These are phyloP conservation scores for Zaprionus lineosus DNA, from an alignment of 2,888 invertebrate genomes.

Conservation along the genomic window DNA sequence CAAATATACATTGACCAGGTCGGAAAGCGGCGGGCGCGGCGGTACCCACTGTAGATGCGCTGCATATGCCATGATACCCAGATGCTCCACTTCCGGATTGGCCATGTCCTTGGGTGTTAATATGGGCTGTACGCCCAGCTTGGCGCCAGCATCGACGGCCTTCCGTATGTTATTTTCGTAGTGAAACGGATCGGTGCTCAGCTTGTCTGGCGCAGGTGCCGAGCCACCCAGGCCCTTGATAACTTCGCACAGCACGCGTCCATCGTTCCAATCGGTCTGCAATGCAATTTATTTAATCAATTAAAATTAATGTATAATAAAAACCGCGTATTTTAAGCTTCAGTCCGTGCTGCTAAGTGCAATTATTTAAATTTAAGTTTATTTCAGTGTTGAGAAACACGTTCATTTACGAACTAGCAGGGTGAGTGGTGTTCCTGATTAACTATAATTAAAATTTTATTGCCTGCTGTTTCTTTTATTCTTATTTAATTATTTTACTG, in stretches of 20 bases:
- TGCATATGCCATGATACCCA: constrained; percentile 98
- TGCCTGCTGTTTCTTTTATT: too few relatives aligned
- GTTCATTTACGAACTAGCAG: too few relatives aligned
- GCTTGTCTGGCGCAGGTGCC: constrained; percentile 90
- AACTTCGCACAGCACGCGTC: constrained; percentile 92
- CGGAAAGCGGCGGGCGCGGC: constrained; percentile 91
- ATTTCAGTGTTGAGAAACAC: too few relatives aligned
- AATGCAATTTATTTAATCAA: constrained; percentile 56
- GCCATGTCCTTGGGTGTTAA: constrained; percentile 97
- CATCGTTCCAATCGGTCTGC: constrained; percentile 98
- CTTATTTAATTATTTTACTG: too few relatives aligned
- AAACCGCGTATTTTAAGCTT: not conserved
- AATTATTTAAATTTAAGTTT: too few relatives aligned
- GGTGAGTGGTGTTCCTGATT: too few relatives aligned
- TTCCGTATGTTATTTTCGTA: constrained; percentile 92
- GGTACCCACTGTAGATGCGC: constrained; percentile 95
- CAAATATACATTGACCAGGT: constrained; percentile 90
- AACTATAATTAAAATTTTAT: too few relatives aligned
- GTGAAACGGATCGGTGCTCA: constrained; percentile 89
- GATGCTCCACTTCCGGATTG: constrained; percentile 96
- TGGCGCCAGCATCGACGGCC: constrained; percentile 89
- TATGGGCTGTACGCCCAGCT: constrained; percentile 92
- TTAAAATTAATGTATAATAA: not conserved
- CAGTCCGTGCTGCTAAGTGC: constrained; percentile 14
- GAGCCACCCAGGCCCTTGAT: constrained; percentile 95